phyloP scores from a whole-genome alignment of 2,113 vertebrate genomes.

The Cacatua alba region DNA sequence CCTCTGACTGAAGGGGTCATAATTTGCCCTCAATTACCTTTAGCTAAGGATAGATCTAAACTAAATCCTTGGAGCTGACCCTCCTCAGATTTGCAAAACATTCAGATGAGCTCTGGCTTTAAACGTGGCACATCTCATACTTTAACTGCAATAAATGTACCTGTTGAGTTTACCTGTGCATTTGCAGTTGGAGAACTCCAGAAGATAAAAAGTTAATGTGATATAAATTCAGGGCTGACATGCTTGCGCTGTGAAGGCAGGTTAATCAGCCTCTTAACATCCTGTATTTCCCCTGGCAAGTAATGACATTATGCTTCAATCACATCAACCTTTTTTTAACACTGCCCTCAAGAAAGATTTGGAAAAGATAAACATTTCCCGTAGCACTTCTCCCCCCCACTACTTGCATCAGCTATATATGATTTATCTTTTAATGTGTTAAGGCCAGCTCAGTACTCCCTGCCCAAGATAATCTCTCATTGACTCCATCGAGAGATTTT shows the following conservation, averaged over 20 bases:
- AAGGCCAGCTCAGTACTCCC: constrained; percentile 16
- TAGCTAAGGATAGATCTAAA: neutral
- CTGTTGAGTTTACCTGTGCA: neutral
- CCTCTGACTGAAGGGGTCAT: neutral
- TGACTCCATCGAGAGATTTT: constrained; percentile 27
- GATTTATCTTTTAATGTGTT: constrained; percentile 63
- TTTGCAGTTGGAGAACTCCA: neutral
- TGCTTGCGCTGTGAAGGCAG: neutral
- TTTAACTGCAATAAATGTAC: neutral
- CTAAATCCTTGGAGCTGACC: neutral
- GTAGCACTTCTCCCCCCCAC: accelerated
- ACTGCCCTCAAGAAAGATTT: constrained; percentile 61
- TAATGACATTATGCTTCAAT: constrained; percentile 51
- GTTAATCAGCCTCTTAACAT: constrained; percentile 51
- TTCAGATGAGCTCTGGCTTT: neutral
- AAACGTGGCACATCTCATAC: neutral
- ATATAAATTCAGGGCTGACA: neutral
- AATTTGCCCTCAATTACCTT: neutral
- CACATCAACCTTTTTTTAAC: constrained; percentile 49
- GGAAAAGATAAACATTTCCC: constrained; percentile 45
- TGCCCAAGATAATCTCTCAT: constrained; percentile 45
- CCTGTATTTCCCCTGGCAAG: constrained; percentile 46
- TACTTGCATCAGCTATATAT: constrained; percentile 20
- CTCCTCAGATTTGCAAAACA: neutral
- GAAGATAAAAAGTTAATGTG: neutral